phyloP scores from a whole-genome alignment of 2,113 vertebrate genomes.

The Himantopus leucocephalus region DNA sequence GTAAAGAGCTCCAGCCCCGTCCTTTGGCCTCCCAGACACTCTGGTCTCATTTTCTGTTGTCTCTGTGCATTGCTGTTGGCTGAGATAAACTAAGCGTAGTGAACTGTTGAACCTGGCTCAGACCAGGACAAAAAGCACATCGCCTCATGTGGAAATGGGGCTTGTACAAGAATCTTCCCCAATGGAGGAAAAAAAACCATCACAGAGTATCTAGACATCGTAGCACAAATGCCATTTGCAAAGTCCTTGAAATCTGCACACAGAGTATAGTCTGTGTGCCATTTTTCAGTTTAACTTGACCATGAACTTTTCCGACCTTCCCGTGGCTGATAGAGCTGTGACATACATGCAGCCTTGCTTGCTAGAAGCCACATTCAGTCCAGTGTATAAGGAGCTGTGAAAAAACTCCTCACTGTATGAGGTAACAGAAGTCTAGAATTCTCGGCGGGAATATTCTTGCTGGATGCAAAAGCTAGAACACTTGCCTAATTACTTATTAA shows the following conservation, averaged over 20 bases:
- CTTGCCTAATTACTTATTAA: not conserved
- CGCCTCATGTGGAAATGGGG: not conserved
- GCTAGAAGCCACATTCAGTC: not conserved
- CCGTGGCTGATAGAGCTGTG: not conserved
- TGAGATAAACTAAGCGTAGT: not conserved
- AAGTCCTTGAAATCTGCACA: not conserved
- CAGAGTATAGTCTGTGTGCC: not conserved
- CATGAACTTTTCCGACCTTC: not conserved
- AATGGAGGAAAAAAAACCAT: not conserved
- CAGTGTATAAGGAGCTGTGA: not conserved
- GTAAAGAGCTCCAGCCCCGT: not conserved
- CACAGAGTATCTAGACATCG: not conserved
- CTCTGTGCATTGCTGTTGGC: not conserved
- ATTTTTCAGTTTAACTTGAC: not conserved
- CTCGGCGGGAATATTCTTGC: not conserved
- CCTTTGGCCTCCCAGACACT: not conserved
- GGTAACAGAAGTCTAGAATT: not conserved
- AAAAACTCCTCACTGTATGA: not conserved
- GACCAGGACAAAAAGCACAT: not conserved
- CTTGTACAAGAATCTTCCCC: not conserved
- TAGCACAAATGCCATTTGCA: not conserved
- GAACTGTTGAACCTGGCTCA: not conserved
- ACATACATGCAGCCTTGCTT: not conserved
- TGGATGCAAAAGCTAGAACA: not conserved
- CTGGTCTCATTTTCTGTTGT: not conserved